phyloP scores from a whole-genome alignment of 1,140 invertebrate genomes.

The Phthorimaea operculella region DNA sequence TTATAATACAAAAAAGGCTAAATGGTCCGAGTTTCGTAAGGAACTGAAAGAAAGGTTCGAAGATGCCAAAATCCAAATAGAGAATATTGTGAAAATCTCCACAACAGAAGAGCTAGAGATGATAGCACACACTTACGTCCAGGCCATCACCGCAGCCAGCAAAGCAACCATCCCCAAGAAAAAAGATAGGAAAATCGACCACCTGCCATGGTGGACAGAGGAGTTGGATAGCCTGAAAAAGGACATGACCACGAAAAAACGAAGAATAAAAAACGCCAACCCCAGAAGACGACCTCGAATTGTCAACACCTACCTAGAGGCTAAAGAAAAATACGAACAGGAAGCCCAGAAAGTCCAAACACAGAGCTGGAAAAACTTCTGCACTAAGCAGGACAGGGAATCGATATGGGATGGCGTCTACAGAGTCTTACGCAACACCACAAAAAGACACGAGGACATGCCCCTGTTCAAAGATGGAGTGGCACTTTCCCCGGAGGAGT shows the following conservation, averaged over 20 bases:
- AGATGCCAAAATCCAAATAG: too few relatives aligned
- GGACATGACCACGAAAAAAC: background rate
- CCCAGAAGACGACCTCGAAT: background rate
- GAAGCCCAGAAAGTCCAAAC: background rate
- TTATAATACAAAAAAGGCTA: conserved; percentile 15
- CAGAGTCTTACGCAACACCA: background rate
- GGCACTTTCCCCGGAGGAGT: too few relatives aligned
- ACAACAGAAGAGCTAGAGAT: too few relatives aligned
- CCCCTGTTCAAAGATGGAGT: background rate
- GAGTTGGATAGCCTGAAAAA: background rate
- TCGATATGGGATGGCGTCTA: background rate
- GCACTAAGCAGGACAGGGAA: background rate
- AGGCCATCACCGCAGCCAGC: conserved; percentile 6
- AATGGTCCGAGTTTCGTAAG: too few relatives aligned
- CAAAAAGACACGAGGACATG: background rate
- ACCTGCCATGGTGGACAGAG: conserved; percentile 7
- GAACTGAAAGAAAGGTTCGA: too few relatives aligned
- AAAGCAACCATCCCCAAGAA: conserved; percentile 13
- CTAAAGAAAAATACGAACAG: background rate
- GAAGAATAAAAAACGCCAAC: background rate
- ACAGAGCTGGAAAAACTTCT: background rate
- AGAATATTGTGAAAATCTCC: too few relatives aligned
- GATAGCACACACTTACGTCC: too few relatives aligned
- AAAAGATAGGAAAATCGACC: conserved; percentile 1
- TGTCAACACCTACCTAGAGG: background rate